Conservation (phyloP, 64 coral and sea anemone genomes). For the Catalaphyllia jardinei region DNA sequence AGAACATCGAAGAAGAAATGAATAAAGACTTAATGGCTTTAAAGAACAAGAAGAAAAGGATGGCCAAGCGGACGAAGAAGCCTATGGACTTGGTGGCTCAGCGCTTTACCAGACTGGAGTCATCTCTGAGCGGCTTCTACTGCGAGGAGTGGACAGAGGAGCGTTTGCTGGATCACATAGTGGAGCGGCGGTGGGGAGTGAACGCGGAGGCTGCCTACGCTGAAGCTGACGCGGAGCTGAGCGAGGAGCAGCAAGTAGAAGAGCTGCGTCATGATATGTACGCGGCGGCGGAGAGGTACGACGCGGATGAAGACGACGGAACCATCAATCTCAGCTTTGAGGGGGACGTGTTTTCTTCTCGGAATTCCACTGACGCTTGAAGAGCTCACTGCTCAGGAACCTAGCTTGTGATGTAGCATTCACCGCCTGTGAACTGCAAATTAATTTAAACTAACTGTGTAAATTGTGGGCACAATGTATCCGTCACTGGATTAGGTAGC, state of each 20-base stretch:
- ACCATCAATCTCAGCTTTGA: slow-evolving; percentile 45
- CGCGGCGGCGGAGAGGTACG: slow-evolving; percentile 74
- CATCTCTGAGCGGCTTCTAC: slow-evolving; percentile 79
- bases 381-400: too few species aligned
- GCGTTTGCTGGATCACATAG: slow-evolving; percentile 76
- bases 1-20: slow-evolving; percentile 53
- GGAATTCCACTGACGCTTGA: slow-evolving; percentile 39
- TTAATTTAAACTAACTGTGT: too few species aligned
- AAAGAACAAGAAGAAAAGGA: slow-evolving; percentile 61
- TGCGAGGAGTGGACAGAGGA: slow-evolving; percentile 91
- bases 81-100: slow-evolving; percentile 56
- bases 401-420: not conserved
- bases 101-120: slow-evolving; percentile 76
- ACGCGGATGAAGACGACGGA: slow-evolving; percentile 43
- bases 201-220: slow-evolving; percentile 65
- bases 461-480: too few species aligned
- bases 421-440: not conserved
- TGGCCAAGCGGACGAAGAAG: slow-evolving; percentile 27
- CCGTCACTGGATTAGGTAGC: too few species aligned
- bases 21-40: slow-evolving; percentile 63
- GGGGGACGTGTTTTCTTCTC: not conserved
- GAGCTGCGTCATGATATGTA: slow-evolving; percentile 77
- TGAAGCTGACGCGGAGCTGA: slow-evolving; percentile 57
- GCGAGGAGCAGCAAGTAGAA: slow-evolving; percentile 71
- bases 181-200: slow-evolving; percentile 83